phyloP scores from a whole-genome alignment of 1,140 invertebrate genomes.

The Globodera rostochiensis region DNA sequence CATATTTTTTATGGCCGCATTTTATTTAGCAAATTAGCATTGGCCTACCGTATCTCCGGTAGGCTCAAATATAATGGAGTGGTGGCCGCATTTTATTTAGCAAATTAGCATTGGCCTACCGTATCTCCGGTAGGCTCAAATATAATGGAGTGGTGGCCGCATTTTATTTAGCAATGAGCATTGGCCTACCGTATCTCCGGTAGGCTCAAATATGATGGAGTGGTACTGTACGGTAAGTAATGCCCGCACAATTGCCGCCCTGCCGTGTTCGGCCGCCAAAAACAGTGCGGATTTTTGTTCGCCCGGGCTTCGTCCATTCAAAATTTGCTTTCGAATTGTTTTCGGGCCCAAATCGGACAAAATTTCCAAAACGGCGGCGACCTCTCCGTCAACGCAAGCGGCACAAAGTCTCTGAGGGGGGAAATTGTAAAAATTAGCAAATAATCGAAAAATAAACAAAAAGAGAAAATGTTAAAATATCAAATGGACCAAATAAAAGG shows the following conservation, averaged over 20 bases:
- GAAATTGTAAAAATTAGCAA: neutral
- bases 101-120: neutral
- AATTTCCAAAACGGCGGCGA: slow-evolving; percentile 34
- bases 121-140: slow-evolving; percentile 88
- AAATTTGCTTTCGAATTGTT: slow-evolving; percentile 37
- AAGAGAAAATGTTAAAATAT: too few species aligned
- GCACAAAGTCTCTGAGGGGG: slow-evolving; percentile 27
- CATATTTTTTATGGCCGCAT: too few species aligned
- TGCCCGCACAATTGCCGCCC: slow-evolving; percentile 77
- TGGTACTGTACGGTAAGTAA: slow-evolving; percentile 82
- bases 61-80: slow-evolving; percentile 81
- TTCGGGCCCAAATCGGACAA: slow-evolving; percentile 30
- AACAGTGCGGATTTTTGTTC: slow-evolving; percentile 48
- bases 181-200: slow-evolving; percentile 75
- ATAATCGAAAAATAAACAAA: too few species aligned
- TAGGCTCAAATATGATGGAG: slow-evolving; percentile 81
- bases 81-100: slow-evolving; percentile 56
- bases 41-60: slow-evolving; percentile 77
- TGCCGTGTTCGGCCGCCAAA: slow-evolving; percentile 70
- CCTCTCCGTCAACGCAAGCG: slow-evolving; percentile 52
- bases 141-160: slow-evolving; percentile 74
- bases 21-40: too few species aligned
- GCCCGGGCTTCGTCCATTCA: slow-evolving; percentile 26
- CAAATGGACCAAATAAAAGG: too few species aligned
- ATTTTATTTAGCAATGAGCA: too few species aligned